phyloP scores from a whole-genome alignment of 1,140 invertebrate genomes.

The Solenopsis invicta region DNA sequence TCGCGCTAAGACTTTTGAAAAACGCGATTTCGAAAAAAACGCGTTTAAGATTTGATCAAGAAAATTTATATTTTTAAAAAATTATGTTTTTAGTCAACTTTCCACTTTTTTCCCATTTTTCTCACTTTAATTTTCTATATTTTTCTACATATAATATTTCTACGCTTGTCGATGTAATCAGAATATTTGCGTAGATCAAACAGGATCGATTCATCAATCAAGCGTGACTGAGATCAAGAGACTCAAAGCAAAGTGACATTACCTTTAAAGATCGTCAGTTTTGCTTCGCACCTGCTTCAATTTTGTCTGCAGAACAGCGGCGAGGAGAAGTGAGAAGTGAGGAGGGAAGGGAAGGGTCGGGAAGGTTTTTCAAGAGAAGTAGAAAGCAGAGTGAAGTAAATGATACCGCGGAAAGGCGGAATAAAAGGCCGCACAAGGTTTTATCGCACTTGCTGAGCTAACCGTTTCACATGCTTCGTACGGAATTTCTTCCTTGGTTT shows the following conservation, averaged over 20 bases:
- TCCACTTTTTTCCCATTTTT: no score
- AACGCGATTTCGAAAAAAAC: no score
- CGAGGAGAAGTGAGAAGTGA: not conserved
- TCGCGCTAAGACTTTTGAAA: no score
- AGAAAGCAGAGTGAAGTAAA: constrained; percentile 19
- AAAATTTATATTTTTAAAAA: no score
- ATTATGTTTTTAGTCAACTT: no score
- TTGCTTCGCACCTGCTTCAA: constrained; percentile 30
- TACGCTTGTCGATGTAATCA: not conserved
- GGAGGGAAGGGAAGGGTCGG: not conserved
- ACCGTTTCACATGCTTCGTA: constrained; percentile 55
- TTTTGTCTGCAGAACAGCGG: constrained; percentile 17
- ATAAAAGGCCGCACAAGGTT: constrained; percentile 29
- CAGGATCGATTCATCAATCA: constrained; percentile 3
- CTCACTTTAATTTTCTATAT: not conserved
- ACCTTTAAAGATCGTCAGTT: constrained; percentile 7
- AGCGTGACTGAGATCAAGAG: constrained; percentile 8
- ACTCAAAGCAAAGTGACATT: not conserved
- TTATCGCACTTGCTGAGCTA: constrained; percentile 67
- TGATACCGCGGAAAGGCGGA: constrained; percentile 27
- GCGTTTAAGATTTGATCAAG: no score
- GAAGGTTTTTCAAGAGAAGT: constrained; percentile 3
- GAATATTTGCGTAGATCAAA: not conserved
- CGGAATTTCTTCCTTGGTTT: not conserved
- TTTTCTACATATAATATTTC: not conserved